These are phyloP conservation scores for Caenorhabditis angaria DNA, from an alignment of 2,888 invertebrate species.

Conservation along the genomic window DNA sequence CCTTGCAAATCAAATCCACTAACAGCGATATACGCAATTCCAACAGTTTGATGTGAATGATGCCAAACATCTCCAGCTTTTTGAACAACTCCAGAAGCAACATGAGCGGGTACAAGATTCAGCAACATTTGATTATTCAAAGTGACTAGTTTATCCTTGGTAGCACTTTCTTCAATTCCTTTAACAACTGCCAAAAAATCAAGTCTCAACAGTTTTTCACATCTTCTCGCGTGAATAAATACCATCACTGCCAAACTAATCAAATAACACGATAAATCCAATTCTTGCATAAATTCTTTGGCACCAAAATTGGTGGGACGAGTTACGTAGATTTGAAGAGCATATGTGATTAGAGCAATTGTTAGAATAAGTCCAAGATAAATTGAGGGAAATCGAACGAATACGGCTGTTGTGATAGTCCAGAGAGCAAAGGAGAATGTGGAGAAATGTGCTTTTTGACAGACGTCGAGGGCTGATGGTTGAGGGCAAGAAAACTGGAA, in stretches of 20 bases:
- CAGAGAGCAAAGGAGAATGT: slow-evolving; percentile 67
- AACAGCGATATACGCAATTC: slow-evolving; percentile 57
- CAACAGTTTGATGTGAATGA: slow-evolving; percentile 53
- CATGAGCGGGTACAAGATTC: slow-evolving; percentile 66
- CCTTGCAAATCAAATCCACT: slow-evolving; percentile 56
- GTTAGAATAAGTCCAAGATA: slow-evolving; percentile 40
- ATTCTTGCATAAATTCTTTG: slow-evolving; percentile 56
- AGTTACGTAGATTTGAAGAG: slow-evolving; percentile 63
- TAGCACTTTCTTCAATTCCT: slow-evolving; percentile 46
- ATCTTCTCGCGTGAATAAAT: slow-evolving; percentile 58
- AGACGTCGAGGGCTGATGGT: slow-evolving; percentile 40
- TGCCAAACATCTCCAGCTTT: slow-evolving; percentile 50
- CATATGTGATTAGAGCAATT: slow-evolving; percentile 51
- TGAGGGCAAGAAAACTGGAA: slow-evolving; percentile 63
- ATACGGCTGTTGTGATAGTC: slow-evolving; percentile 67
- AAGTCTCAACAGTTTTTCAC: slow-evolving; percentile 64
- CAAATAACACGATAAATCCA: slow-evolving; percentile 61
- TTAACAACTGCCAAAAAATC: slow-evolving; percentile 68
- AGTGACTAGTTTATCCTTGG: slow-evolving; percentile 39
- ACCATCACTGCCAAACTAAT: slow-evolving; percentile 56
- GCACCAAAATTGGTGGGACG: slow-evolving; percentile 55
- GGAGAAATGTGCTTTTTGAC: slow-evolving; percentile 62
- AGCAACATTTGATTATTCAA: slow-evolving; percentile 64
- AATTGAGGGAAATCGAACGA: slow-evolving; percentile 51
- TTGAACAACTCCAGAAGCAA: slow-evolving; percentile 58